Evolutionary conservation across 2,888 invertebrate genomes (phyloP), one percentile per base, ranked within the genome.

Genomic region (Nymphalis c-album): DNA sequence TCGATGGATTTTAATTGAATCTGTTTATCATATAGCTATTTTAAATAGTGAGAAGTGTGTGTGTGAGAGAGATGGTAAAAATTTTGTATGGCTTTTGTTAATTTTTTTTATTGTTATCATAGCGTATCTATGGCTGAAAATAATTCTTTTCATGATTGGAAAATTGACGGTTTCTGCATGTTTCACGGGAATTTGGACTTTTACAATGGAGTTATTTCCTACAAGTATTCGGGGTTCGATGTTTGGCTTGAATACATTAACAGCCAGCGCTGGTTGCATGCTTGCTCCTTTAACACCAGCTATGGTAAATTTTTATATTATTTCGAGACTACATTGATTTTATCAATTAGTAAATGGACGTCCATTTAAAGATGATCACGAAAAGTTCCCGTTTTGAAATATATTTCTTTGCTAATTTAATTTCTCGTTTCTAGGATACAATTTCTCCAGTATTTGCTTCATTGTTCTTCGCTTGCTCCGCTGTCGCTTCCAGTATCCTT

Each of bases 171-270:
- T 94, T 60, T 92, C 95, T 0, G 90, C 92, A 48, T 94, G 95
- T 40, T 95, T 93, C 77, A 93, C 94, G 0, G 93, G 94, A 0
- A 85, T 93, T 46, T 93, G 94, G 75, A 93, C 95, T 0, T 93
- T 94, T 75, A 93, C 93, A 1, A 93, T 94, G 83, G 95, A 95
- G 82, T 84, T 95, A 78, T 95, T 94, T 79, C 95, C 95, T 0
- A 95, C 95, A 1, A 93, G 93, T 60, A 86, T 94, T 8, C 84
- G 95, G 35, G 94, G 95, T 57, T 93, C 94, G 0, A 85, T 95
- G 59, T 90, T 95, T 71, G 94, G 94, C 0, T 80, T 93, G 17
- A 94, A 94, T 73, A 90, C 94, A 6, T 93, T 94, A 79, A 89
- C 93, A 7, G 93, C 94, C 20, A 87, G 94, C 63, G 74, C 93